Percentiles rank a stretch among this genome's conserved stretches.
phyloP scores from a whole-genome alignment of 1,140 invertebrate genomes.

The Sminthurides bifidus region DNA sequence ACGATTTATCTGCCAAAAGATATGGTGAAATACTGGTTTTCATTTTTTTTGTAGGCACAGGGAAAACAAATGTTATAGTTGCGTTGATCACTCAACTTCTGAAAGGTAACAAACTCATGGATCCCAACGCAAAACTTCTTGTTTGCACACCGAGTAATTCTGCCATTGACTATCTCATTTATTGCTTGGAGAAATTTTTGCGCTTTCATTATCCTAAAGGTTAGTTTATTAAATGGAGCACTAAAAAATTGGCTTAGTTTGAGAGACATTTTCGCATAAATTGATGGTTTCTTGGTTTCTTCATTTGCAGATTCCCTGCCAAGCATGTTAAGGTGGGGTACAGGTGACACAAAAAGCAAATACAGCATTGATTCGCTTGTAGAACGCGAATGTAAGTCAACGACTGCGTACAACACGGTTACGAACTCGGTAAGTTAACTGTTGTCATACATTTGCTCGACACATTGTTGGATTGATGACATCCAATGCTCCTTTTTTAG shows the following conservation, averaged over 20 bases:
- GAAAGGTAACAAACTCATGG: not conserved
- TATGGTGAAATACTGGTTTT: not conserved
- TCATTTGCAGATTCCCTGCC: not conserved
- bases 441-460: not conserved
- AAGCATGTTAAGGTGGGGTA: not conserved
- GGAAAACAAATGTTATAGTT: constrained; percentile 27
- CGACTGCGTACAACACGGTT: not conserved
- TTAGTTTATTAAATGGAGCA: too few species aligned
- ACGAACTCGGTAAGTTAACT: not conserved
- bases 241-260: not conserved
- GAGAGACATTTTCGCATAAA: not conserved
- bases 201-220: not conserved
- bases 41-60: constrained; percentile 11
- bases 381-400: not conserved
- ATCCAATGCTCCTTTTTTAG: not conserved
- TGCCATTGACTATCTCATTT: constrained; percentile 26
- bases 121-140: constrained; percentile 12
- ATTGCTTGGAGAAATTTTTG: constrained; percentile 5
- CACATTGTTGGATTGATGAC: not conserved
- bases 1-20: not conserved
- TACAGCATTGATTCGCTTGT: not conserved
- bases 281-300: not conserved
- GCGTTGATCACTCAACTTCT: constrained; percentile 21
- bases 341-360: not conserved
- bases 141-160: constrained; percentile 29